These are phyloP conservation scores for Pristis pectinata DNA, from an alignment of 2,797 vertebrate genomes.

Conservation along the genomic window DNA sequence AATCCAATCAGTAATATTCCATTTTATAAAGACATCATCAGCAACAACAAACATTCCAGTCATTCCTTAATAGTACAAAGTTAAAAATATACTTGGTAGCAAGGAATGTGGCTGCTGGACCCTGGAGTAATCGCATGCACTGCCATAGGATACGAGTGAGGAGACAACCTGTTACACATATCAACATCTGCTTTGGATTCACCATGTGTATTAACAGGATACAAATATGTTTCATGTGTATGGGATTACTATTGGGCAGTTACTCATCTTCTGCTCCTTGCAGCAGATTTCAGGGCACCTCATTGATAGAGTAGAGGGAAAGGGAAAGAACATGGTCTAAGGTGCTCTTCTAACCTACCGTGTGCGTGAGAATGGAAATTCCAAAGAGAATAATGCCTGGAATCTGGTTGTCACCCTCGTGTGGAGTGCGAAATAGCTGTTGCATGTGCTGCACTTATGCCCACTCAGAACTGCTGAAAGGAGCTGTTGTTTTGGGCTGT, in stretches of 20 bases:
- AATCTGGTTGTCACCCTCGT: no score
- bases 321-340: no score
- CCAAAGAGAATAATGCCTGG: background rate
- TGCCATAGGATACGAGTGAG: background rate
- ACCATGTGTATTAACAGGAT: background rate
- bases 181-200: no score
- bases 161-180: background rate
- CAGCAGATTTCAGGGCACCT: background rate
- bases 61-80: background rate
- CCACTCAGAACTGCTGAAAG: no score
- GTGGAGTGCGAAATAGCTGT: no score
- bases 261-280: background rate
- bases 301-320: background rate
- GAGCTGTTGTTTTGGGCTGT: no score
- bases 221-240: background rate
- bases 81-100: background rate
- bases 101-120: background rate
- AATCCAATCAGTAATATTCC: background rate
- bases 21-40: background rate
- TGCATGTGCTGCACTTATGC: no score
- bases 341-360: no score
- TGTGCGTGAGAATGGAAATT: background rate
- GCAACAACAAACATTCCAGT: background rate
- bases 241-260: background rate
- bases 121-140: no score